A percentile compares a stretch with the other conserved stretches of the same genome.
Evolutionary conservation across 2,888 invertebrate species (phyloP).

Genomic region (Argyra leucocephala): DNA sequence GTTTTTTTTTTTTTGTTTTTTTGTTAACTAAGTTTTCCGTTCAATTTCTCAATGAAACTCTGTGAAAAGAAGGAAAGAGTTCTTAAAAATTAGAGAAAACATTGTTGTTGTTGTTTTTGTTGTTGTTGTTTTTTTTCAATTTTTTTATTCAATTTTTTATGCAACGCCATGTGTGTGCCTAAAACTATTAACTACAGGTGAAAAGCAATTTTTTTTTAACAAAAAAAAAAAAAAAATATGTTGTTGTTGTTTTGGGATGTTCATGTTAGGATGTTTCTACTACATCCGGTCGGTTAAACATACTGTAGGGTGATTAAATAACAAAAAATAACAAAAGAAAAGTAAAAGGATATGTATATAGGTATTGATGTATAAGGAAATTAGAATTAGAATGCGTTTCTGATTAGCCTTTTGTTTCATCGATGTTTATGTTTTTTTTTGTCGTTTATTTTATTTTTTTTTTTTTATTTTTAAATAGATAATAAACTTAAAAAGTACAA

Average conservation of each 20-base stretch:
- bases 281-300: slow-evolving; percentile 2
- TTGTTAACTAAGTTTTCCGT: slow-evolving; percentile 4
- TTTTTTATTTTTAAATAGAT: background rate
- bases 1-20: too few species aligned
- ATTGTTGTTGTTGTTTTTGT: background rate
- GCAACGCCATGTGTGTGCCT: background rate
- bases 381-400: background rate
- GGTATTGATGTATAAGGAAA: background rate
- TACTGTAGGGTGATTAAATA: background rate
- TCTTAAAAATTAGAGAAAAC: background rate
- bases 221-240: background rate
- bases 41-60: background rate
- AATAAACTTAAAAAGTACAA: too few species aligned
- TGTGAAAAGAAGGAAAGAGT: background rate
- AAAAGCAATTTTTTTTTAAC: too few species aligned
- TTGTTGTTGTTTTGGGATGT: background rate
- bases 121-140: background rate
- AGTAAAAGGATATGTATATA: background rate
- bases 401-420: too few species aligned
- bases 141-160: background rate
- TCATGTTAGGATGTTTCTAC: too few species aligned
- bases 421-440: too few species aligned
- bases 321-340: background rate
- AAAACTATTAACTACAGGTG: background rate
- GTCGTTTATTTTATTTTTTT: background rate